Percentiles rank a stretch among this genome's conserved stretches.
These are phyloP conservation scores for Drosophila novamexicana DNA, from an alignment of 1,140 invertebrate genomes.

Conservation along the genomic window DNA sequence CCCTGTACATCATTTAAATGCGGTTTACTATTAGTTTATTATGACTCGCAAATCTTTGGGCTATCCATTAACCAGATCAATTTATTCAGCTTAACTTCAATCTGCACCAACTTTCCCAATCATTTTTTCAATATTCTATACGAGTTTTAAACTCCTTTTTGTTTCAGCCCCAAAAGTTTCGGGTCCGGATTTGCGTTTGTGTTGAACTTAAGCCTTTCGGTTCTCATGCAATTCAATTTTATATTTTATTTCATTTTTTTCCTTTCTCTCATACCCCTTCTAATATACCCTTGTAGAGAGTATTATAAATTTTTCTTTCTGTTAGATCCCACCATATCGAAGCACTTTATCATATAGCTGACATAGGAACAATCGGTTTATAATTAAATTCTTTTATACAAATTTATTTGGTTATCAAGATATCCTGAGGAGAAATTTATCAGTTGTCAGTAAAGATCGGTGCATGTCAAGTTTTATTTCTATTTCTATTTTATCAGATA, in stretches of 20 bases:
- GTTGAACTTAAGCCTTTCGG: neutral
- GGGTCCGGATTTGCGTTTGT: neutral
- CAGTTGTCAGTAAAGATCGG: no score
- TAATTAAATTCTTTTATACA: no score
- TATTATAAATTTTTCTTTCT: no score
- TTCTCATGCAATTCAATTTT: neutral
- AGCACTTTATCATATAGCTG: no score
- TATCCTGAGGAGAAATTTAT: no score
- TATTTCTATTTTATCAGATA: no score
- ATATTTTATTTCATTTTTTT: neutral
- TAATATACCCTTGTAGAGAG: no score
- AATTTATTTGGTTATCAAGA: no score
- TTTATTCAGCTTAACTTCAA: neutral
- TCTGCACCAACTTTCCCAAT: neutral
- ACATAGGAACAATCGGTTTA: no score
- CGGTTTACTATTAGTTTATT: neutral
- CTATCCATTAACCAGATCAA: neutral
- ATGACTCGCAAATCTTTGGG: neutral
- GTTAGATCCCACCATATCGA: no score
- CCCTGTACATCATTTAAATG: conserved; percentile 6
- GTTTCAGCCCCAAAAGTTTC: neutral
- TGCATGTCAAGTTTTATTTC: no score
- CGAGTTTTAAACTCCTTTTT: neutral
- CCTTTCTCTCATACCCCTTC: no score
- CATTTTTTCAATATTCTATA: neutral